Percentiles rank a stretch among this genome's conserved stretches.
Evolutionary conservation across 2,888 invertebrate genomes (phyloP).

Genomic region (Scaptodrosophila latifasciaeformis): DNA sequence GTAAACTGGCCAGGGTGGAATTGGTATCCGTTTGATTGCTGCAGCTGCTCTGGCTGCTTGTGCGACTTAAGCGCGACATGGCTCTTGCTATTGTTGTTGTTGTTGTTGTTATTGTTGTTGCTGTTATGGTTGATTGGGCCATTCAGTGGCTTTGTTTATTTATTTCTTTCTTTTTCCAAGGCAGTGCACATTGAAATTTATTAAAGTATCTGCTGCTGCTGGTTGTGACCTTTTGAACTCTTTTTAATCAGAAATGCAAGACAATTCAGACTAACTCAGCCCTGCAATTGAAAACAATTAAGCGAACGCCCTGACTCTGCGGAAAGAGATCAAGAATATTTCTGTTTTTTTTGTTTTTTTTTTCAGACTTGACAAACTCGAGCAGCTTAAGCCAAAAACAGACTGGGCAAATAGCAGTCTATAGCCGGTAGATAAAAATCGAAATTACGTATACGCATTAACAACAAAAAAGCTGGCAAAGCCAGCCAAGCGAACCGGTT

Average conservation of each 20-base stretch:
- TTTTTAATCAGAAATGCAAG: too few relatives aligned
- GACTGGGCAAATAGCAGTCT: too few relatives aligned
- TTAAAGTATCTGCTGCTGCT: slow-evolving; percentile 8
- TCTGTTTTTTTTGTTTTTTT: too few relatives aligned
- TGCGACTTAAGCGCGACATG: slow-evolving; percentile 29
- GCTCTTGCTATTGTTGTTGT: slow-evolving; percentile 13
- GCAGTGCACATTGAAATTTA: not conserved
- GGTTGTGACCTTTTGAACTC: slow-evolving; percentile 41
- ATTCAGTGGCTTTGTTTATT: slow-evolving; percentile 25
- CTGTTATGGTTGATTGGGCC: slow-evolving; percentile 35
- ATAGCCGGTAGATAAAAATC: not conserved
- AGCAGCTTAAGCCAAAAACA: too few relatives aligned
- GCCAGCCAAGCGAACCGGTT: slow-evolving; percentile 7
- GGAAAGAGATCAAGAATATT: too few relatives aligned
- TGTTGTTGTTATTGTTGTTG: too few relatives aligned
- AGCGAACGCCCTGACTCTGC: too few relatives aligned
- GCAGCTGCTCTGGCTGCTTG: slow-evolving; percentile 32
- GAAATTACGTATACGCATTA: slow-evolving; percentile 1
- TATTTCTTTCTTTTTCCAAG: slow-evolving; percentile 11
- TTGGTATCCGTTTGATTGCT: slow-evolving; percentile 20
- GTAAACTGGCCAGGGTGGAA: slow-evolving; percentile 61
- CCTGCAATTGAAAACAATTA: slow-evolving; percentile 47
- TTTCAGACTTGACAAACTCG: too few relatives aligned
- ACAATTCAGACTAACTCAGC: too few relatives aligned
- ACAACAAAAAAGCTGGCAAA: not conserved